Evolutionary conservation across 2,113 vertebrate species (phyloP).

Genomic region (Perca flavescens): DNA sequence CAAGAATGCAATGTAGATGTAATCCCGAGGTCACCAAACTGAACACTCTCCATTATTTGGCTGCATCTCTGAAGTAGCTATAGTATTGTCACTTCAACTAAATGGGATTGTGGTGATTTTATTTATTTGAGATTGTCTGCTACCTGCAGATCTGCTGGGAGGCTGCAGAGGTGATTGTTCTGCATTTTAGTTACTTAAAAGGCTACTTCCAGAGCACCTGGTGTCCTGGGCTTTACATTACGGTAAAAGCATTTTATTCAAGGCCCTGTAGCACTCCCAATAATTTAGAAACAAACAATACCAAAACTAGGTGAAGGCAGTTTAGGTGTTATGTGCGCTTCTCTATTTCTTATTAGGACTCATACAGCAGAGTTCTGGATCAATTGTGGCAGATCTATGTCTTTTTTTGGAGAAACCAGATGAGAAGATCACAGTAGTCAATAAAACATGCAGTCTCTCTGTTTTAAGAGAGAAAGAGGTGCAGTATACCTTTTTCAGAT

Average conservation of each 20-base stretch:
- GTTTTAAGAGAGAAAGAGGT: not conserved
- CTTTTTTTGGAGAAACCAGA: not conserved
- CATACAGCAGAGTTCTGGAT: constrained; percentile 23
- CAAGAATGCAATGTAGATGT: not conserved
- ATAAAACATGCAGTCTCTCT: not conserved
- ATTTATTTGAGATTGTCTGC: not conserved
- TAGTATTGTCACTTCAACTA: not conserved
- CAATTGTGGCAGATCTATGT: constrained; percentile 21
- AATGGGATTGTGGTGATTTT: not conserved
- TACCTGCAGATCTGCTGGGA: not conserved
- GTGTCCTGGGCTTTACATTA: not conserved
- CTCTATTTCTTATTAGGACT: constrained; percentile 31
- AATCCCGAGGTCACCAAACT: not conserved
- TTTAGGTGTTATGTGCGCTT: not conserved
- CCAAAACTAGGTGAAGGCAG: not conserved
- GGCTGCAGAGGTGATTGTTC: not conserved
- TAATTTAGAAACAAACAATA: constrained; percentile 9
- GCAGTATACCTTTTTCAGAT: not conserved
- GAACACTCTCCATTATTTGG: not conserved
- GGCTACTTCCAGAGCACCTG: not conserved
- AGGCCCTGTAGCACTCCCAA: not conserved
- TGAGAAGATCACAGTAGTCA: constrained; percentile 4
- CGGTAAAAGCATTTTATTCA: not conserved
- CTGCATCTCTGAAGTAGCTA: not conserved
- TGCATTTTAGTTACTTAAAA: not conserved